These are phyloP conservation scores for Calliphora vicina DNA, from an alignment of 1,140 invertebrate genomes.

Conservation along the genomic window DNA sequence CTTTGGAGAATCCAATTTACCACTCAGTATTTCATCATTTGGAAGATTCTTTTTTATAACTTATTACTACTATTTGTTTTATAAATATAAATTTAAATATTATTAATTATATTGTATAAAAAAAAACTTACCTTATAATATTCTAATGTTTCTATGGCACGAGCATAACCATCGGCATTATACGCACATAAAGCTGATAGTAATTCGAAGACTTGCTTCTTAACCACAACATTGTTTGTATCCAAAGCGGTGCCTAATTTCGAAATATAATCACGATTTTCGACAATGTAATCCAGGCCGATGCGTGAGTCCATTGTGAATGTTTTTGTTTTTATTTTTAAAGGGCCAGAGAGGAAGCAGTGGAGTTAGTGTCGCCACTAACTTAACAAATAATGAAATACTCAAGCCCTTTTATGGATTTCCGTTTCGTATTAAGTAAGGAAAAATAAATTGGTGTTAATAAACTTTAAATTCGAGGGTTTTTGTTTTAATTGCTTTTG, in stretches of 20 bases:
- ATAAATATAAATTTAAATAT: no score
- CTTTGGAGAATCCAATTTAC: no score
- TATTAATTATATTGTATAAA: no score
- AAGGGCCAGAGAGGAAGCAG: not conserved
- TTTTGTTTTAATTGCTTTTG: not conserved
- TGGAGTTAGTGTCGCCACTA: not conserved
- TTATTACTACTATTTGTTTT: no score
- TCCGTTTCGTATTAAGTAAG: not conserved
- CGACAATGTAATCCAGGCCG: slow-evolving; percentile 91
- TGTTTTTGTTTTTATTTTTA: not conserved
- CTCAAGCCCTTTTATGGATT: not conserved
- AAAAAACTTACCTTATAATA: slow-evolving; percentile 79
- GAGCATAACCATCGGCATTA: slow-evolving; percentile 82
- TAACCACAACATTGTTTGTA: slow-evolving; percentile 83
- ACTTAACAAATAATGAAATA: not conserved
- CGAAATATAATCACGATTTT: slow-evolving; percentile 89
- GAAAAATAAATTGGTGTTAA: not conserved
- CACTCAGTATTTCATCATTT: no score
- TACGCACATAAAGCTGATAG: slow-evolving; percentile 90
- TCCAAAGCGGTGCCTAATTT: slow-evolving; percentile 90
- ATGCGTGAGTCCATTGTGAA: slow-evolving; percentile 81
- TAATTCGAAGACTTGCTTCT: slow-evolving; percentile 92
- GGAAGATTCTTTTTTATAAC: no score
- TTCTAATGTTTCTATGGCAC: slow-evolving; percentile 86
- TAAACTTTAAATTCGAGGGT: not conserved